These are phyloP conservation scores for Polyploca ridens DNA, from an alignment of 2,888 invertebrate genomes.

Conservation along the genomic window DNA sequence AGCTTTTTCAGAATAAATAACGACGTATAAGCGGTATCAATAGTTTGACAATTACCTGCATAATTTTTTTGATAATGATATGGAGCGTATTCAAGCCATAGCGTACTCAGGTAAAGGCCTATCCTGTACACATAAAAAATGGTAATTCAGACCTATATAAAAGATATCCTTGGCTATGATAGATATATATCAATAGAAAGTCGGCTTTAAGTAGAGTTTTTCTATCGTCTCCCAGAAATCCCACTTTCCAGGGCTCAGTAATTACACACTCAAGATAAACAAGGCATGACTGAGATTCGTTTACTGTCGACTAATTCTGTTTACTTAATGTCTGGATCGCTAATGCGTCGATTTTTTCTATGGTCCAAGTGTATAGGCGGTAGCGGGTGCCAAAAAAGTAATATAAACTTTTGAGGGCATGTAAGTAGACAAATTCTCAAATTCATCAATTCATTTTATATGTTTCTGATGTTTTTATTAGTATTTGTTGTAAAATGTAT, in stretches of 20 bases:
- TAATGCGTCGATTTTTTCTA: slow-evolving; percentile 55
- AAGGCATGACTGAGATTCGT: slow-evolving; percentile 51
- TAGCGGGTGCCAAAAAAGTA: slow-evolving; percentile 7
- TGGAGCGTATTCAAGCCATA: no score
- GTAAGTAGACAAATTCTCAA: no score
- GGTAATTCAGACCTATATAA: no score
- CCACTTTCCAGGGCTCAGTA: slow-evolving; percentile 36
- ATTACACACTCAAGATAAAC: slow-evolving; percentile 55
- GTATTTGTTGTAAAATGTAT: no score
- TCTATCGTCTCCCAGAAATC: slow-evolving; percentile 15
- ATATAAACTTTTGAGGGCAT: slow-evolving; percentile 9
- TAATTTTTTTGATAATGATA: no score
- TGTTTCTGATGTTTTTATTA: not conserved
- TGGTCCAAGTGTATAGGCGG: slow-evolving; percentile 25
- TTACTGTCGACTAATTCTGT: slow-evolving; percentile 64
- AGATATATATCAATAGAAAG: not conserved
- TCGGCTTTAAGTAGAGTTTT: not conserved
- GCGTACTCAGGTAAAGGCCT: no score
- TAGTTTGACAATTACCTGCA: no score
- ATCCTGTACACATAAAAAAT: no score
- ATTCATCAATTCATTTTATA: not conserved
- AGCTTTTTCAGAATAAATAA: no score
- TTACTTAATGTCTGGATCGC: slow-evolving; percentile 56
- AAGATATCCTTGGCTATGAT: no score
- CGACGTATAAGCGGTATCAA: no score